Evolutionary conservation across 2,113 vertebrate genomes (phyloP), one percentile per base, ranked within the genome.

Genomic region (Cinclus cinclus): DNA sequence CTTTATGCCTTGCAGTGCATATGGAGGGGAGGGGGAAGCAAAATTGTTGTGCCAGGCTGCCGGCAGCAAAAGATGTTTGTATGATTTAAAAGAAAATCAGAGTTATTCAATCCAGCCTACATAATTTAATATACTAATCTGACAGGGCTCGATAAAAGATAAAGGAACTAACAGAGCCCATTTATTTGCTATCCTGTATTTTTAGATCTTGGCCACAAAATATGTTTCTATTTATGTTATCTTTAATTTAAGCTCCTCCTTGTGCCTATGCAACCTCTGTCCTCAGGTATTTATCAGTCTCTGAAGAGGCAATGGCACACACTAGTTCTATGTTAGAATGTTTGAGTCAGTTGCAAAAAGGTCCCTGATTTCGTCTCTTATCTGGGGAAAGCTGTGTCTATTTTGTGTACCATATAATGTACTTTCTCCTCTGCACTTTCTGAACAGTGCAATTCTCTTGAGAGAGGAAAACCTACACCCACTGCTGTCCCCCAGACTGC

Each of bases 81-180:
- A 52, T 35, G n/a, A 53, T 73, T 87, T 79, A 92, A 79, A 79
- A n/a, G 39, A 56, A 91, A 88, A 74, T 19, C 11, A 47, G 23
- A 78, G 41, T 82, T 94, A 89, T 82, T 73, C 17, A 92, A 35
- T 82, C 18, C 62, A 89, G 16, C 19, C 44, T 92, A 75, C 92
- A 86, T 89, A 89, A 81, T 88, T 84, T 44, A 89, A 53, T 65
- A 33, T 12, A 52, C 18, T 55, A 62, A 71, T 82, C 44, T 39
- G 76, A 76, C 20, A 73, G 44, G 22, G 44, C 18, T 69, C 78
- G 44, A 88, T 76, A 82, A 83, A 90, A 89, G 27, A 33, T n/a
- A 53, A 78, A 76, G 44, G 18, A 83, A 37, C 27, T 73, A 83
- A 35, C 6, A 69, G 15, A 89, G 2, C 10, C 28, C 3, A 2